Evolutionary conservation across 2,888 invertebrate genomes (phyloP).

Genomic region (Cynaeus angustus): DNA sequence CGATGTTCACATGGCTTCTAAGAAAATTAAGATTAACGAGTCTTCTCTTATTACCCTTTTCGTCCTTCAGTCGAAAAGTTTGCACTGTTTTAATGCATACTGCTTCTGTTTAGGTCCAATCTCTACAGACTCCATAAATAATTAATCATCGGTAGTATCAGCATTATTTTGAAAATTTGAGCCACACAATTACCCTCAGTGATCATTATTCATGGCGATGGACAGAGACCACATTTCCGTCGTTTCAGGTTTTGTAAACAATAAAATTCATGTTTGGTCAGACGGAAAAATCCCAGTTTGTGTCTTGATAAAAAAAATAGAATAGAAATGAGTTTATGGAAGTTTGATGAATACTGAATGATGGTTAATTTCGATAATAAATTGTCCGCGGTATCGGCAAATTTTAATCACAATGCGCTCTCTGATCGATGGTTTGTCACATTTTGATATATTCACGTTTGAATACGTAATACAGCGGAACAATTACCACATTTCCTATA

Average conservation of each 20-base stretch:
- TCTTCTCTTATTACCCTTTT: slow-evolving; percentile 35
- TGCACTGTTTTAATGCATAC: slow-evolving; percentile 31
- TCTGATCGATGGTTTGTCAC: not conserved
- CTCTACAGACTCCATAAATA: slow-evolving; percentile 20
- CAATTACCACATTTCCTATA: too few relatives aligned
- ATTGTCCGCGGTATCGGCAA: slow-evolving; percentile 11
- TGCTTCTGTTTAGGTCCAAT: slow-evolving; percentile 21
- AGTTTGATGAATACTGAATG: slow-evolving; percentile 16
- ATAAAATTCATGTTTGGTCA: not conserved
- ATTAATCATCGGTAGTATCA: slow-evolving; percentile 31
- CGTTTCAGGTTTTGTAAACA: not conserved
- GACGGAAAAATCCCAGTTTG: slow-evolving; percentile 3
- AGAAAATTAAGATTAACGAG: slow-evolving; percentile 47
- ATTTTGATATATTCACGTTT: not conserved
- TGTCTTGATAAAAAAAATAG: slow-evolving; percentile 3
- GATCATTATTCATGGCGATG: slow-evolving; percentile 4
- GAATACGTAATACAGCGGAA: not conserved
- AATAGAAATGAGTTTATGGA: slow-evolving; percentile 10
- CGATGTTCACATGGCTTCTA: slow-evolving; percentile 43
- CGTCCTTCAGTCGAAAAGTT: slow-evolving; percentile 13
- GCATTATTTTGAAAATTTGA: slow-evolving; percentile 32
- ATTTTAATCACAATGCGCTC: not conserved
- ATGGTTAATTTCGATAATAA: slow-evolving; percentile 25
- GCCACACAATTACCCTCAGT: slow-evolving; percentile 8
- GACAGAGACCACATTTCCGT: not conserved